Percentiles rank a stretch among this genome's conserved stretches.
Evolutionary conservation across 2,888 invertebrate genomes (phyloP).

Genomic region (Mongoloraphidia duomilia): DNA sequence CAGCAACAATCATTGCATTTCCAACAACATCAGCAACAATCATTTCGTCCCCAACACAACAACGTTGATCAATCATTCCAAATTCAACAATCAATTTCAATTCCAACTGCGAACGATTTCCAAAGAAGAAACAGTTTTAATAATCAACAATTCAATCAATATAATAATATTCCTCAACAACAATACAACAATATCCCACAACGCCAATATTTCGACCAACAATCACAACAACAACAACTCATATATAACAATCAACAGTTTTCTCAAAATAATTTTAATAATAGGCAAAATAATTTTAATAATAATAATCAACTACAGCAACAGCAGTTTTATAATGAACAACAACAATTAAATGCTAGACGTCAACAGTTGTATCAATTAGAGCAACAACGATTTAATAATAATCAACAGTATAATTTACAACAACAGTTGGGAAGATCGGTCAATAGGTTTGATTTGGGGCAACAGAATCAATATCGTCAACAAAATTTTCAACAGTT

Average conservation of each 20-base stretch:
- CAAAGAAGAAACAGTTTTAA: not conserved
- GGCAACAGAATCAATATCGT: conserved; percentile 6
- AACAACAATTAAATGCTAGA: conserved; percentile 3
- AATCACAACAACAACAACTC: not conserved
- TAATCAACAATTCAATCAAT: conserved; percentile 14
- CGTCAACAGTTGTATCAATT: conserved; percentile 4
- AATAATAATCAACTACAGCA: conserved; percentile 2
- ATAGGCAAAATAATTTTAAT: not conserved
- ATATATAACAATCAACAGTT: not conserved
- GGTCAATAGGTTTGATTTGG: conserved; percentile 23
- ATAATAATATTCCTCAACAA: conserved; percentile 14
- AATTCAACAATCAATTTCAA: conserved; percentile 9
- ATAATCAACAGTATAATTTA: conserved; percentile 1
- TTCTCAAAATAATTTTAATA: not conserved
- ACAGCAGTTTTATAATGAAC: conserved; percentile 3
- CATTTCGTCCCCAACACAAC: conserved; percentile 14
- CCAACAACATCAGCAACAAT: conserved; percentile 17
- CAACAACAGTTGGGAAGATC: conserved; percentile 20
- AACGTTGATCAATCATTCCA: not conserved
- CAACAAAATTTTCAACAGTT: not conserved
- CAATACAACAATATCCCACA: conserved; percentile 12
- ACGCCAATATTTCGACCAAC: conserved; percentile 8
- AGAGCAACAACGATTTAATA: conserved; percentile 4
- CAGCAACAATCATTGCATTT: conserved; percentile 15
- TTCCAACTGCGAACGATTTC: conserved; percentile 8